A percentile compares a stretch with the other conserved stretches of the same genome.
phyloP scores from a whole-genome alignment of 2,797 vertebrate species.

The Tokudaia muenninki region DNA sequence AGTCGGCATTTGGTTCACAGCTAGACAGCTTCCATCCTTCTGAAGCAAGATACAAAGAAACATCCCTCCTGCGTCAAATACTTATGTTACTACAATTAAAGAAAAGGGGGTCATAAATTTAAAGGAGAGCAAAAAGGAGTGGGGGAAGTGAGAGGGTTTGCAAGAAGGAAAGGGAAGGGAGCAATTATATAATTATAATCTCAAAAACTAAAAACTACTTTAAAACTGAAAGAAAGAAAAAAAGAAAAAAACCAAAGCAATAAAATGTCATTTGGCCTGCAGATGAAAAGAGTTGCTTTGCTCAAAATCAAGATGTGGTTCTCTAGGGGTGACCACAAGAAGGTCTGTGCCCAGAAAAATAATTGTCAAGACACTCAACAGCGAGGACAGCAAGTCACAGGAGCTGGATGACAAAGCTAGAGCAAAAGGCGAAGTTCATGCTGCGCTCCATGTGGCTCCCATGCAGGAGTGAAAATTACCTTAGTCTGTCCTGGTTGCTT shows the following conservation, averaged over 20 bases:
- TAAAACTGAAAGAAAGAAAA: background rate
- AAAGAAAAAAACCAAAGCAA: background rate
- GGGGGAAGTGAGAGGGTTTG: too few relatives aligned
- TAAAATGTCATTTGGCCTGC: background rate
- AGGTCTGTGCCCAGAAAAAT: background rate
- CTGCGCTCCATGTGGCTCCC: background rate
- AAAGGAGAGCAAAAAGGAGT: background rate
- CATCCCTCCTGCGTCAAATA: background rate
- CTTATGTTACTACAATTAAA: background rate
- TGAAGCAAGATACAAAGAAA: background rate
- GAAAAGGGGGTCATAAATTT: background rate
- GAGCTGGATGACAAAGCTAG: background rate
- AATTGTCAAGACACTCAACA: background rate
- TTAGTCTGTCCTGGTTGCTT: background rate
- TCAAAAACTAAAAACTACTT: background rate
- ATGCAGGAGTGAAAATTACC: background rate
- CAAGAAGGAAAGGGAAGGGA: too few relatives aligned
- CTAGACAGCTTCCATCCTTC: background rate
- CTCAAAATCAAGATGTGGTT: background rate
- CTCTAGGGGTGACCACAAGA: background rate
- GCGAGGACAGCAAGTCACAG: background rate
- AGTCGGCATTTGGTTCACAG: background rate
- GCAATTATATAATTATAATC: background rate
- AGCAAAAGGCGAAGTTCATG: background rate
- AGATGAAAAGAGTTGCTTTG: conserved; percentile 28